Conservation (phyloP, 2,797 vertebrate species). For the Phalloptychus januarius region DNA sequence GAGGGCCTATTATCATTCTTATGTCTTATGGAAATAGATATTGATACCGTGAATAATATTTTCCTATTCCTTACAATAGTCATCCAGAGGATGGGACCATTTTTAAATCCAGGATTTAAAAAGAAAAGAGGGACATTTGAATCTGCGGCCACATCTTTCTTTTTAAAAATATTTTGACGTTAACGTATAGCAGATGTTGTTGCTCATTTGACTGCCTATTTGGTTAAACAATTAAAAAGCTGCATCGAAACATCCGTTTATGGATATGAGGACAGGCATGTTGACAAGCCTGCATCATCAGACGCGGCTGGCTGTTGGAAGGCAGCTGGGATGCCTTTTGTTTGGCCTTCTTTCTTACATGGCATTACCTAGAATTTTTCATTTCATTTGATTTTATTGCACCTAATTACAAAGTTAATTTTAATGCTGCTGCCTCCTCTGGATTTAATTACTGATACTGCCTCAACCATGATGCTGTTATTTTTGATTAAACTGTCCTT, state of each 20-base stretch:
- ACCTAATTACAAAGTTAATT: background rate
- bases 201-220: conserved; percentile 95
- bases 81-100: conserved; percentile 69
- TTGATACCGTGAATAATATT: conserved; percentile 86
- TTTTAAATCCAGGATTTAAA: conserved; percentile 79
- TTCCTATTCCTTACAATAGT: conserved; percentile 88
- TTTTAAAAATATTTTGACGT: conserved; percentile 72
- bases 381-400: conserved; percentile 7
- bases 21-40: conserved; percentile 83
- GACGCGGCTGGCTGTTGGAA: conserved; percentile 37
- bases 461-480: background rate
- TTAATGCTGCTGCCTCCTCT: conserved; percentile 1
- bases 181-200: conserved; percentile 85
- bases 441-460: background rate
- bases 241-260: conserved; percentile 76
- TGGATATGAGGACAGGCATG: conserved; percentile 70
- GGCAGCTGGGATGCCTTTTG: conserved; percentile 22
- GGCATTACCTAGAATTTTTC: background rate
- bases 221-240: conserved; percentile 84
- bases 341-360: conserved; percentile 16
- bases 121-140: conserved; percentile 84
- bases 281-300: conserved; percentile 50
- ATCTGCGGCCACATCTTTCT: conserved; percentile 83
- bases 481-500: background rate
- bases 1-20: conserved; percentile 73